phyloP scores from a whole-genome alignment of 2,113 vertebrate species.

The Tonatia bakeri region DNA sequence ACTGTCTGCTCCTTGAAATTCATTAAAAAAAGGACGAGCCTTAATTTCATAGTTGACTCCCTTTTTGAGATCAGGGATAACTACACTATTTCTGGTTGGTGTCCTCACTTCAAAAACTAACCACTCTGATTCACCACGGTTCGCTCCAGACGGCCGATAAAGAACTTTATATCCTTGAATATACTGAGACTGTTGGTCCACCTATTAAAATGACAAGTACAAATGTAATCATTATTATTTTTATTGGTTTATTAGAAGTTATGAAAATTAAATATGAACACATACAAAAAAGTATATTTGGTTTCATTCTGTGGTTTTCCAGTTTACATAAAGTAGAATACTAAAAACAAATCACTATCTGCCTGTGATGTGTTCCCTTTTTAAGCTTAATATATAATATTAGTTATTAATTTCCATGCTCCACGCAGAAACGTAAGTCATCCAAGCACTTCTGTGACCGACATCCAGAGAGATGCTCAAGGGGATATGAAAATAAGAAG shows the following conservation, averaged over 20 bases:
- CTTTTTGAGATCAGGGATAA: conserved; percentile 93
- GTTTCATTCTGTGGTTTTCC: not conserved
- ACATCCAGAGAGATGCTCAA: not conserved
- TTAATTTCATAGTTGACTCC: conserved; percentile 97
- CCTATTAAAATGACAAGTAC: conserved; percentile 79
- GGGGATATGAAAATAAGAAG: not conserved
- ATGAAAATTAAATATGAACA: not conserved
- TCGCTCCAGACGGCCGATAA: conserved; percentile 87
- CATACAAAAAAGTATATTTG: not conserved
- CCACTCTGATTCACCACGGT: conserved; percentile 89
- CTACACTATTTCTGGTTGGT: conserved; percentile 89
- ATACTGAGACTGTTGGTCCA: conserved; percentile 97
- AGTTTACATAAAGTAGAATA: not conserved
- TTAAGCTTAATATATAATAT: not conserved
- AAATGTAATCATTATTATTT: not conserved
- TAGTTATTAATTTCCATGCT: not conserved
- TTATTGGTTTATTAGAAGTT: not conserved
- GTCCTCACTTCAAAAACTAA: conserved; percentile 94
- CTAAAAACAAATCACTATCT: not conserved
- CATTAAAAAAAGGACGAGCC: conserved; percentile 97
- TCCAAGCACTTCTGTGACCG: not conserved
- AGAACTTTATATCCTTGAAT: conserved; percentile 98
- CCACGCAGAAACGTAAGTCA: not conserved
- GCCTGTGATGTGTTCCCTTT: not conserved
- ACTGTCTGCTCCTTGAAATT: conserved; percentile 98